Evolutionary conservation across 2,888 invertebrate genomes (phyloP).

Genomic region (Phyto melanocephala): DNA sequence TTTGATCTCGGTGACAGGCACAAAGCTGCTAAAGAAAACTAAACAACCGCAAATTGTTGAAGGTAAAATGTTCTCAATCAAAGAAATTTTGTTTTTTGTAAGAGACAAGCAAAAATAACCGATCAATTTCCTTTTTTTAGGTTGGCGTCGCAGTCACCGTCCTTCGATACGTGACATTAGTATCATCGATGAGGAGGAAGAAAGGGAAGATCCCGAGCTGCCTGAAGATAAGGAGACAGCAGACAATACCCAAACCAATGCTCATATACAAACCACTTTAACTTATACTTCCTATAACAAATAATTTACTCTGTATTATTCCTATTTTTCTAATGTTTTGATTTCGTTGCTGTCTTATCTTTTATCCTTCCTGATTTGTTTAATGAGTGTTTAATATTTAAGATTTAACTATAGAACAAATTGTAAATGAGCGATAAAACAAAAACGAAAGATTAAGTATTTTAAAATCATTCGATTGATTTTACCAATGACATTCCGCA

Average conservation of each 20-base stretch:
- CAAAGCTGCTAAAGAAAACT: constrained; percentile 88
- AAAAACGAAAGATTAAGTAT: constrained; percentile 8
- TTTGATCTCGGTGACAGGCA: constrained; percentile 88
- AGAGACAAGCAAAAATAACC: not conserved
- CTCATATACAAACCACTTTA: constrained; percentile 66
- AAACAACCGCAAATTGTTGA: constrained; percentile 84
- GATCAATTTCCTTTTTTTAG: constrained; percentile 73
- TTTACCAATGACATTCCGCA: constrained; percentile 34
- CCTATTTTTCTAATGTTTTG: not conserved
- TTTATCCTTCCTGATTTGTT: not conserved
- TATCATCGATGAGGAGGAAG: constrained; percentile 90
- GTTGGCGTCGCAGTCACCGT: constrained; percentile 89
- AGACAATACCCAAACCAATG: constrained; percentile 76
- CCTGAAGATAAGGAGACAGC: constrained; percentile 74
- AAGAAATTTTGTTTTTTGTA: not conserved
- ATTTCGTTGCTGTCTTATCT: not conserved
- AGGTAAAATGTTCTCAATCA: constrained; percentile 79
- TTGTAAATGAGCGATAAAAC: not conserved
- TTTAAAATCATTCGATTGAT: not conserved
- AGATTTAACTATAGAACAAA: constrained; percentile 29
- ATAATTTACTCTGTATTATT: constrained; percentile 17
- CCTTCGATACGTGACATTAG: constrained; percentile 92
- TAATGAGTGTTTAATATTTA: constrained; percentile 19
- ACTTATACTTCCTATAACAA: constrained; percentile 51
- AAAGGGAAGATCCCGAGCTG: constrained; percentile 81